Evolutionary conservation across 2,797 vertebrate species (phyloP).

Genomic region (Dendrocincla fuliginosa): DNA sequence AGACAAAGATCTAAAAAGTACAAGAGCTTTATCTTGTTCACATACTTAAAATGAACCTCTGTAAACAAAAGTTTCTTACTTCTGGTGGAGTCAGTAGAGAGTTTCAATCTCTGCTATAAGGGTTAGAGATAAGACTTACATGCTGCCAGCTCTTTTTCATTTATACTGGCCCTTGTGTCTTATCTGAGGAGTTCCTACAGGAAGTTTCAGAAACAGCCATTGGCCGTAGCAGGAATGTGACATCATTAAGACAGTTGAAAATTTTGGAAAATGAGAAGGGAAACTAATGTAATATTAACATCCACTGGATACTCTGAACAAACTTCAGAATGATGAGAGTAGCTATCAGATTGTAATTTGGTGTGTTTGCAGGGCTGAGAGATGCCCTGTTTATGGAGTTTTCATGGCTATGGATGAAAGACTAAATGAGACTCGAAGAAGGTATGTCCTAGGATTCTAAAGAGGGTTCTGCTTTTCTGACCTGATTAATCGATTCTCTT

Average conservation of each 20-base stretch:
- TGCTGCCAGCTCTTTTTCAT: neutral
- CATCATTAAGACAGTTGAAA: neutral
- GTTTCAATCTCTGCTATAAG: neutral
- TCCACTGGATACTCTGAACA: neutral
- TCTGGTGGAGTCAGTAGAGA: neutral
- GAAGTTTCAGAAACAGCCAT: neutral
- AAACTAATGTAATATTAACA: neutral
- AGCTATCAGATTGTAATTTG: conserved; percentile 47
- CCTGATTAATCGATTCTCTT: neutral
- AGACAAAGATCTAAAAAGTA: neutral
- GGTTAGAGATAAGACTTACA: rapidly evolving
- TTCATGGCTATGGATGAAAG: conserved; percentile 60
- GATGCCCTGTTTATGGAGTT: conserved; percentile 63
- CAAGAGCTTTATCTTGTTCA: neutral
- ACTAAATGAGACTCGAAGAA: conserved; percentile 57
- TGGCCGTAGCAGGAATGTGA: neutral
- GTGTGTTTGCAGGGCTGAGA: conserved; percentile 63
- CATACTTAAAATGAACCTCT: neutral
- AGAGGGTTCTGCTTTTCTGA: conserved; percentile 18
- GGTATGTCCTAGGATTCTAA: conserved; percentile 43
- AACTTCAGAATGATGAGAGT: neutral
- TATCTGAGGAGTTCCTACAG: neutral
- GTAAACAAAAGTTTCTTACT: neutral
- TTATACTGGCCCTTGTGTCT: neutral
- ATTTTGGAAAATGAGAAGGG: neutral